phyloP scores from a whole-genome alignment of 2,888 invertebrate genomes.

The Cataglyphis livida region DNA sequence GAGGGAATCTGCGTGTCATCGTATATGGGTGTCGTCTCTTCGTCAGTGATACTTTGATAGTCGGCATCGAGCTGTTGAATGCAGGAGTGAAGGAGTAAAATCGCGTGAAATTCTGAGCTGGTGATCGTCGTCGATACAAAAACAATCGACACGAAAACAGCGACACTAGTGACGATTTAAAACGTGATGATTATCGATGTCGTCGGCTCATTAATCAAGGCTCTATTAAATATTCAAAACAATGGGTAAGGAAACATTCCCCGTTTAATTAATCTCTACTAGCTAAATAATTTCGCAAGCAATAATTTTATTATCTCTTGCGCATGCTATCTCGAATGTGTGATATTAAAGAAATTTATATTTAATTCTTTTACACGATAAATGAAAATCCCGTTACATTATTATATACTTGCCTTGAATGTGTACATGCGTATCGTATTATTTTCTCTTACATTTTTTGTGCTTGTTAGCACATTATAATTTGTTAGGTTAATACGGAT shows the following conservation, averaged over 20 bases:
- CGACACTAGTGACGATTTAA: conserved; percentile 22
- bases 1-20: conserved; percentile 36
- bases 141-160: conserved; percentile 38
- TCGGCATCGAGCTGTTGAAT: conserved; percentile 48
- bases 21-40: conserved; percentile 32
- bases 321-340: background rate
- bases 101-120: conserved; percentile 17
- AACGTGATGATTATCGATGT: conserved; percentile 55
- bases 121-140: conserved; percentile 52
- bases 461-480: background rate
- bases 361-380: background rate
- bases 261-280: background rate
- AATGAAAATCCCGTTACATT: background rate
- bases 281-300: background rate
- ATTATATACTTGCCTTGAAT: background rate
- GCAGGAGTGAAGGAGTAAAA: conserved; percentile 2
- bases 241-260: conserved; percentile 32
- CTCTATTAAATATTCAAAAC: conserved; percentile 13
- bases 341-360: background rate
- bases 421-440: background rate
- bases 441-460: background rate
- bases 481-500: background rate
- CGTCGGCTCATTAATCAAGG: conserved; percentile 30
- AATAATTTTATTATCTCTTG: background rate
- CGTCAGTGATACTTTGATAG: conserved; percentile 67